phyloP scores from a whole-genome alignment of 1,140 invertebrate genomes.

The Drosophila suzukii region DNA sequence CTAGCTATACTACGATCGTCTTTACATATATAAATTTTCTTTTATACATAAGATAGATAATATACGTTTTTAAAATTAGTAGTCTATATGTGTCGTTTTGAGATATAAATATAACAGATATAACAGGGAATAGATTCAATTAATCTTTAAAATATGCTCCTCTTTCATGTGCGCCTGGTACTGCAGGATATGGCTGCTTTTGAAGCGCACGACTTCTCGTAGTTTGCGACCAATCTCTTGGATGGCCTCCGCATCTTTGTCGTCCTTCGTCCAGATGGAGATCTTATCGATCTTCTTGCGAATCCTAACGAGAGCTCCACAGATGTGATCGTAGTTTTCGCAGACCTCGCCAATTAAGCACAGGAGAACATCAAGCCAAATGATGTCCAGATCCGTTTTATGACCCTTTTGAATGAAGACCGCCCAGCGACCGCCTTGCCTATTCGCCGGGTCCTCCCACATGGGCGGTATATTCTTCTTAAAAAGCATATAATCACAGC shows the following conservation, averaged over 20 bases:
- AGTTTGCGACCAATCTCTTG: background rate
- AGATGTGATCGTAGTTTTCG: slow-evolving; percentile 4
- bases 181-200: background rate
- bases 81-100: too few relatives aligned
- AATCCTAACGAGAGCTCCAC: background rate
- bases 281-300: background rate
- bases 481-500: slow-evolving; percentile 2
- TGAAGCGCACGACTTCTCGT: background rate
- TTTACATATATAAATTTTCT: too few relatives aligned
- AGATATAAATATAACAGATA: too few relatives aligned
- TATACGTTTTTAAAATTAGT: too few relatives aligned
- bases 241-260: background rate
- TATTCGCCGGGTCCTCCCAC: slow-evolving; percentile 5
- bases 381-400: background rate
- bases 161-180: background rate
- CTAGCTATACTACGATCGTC: too few relatives aligned
- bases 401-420: fast-evolving
- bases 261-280: background rate
- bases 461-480: background rate
- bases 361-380: slow-evolving; percentile 1
- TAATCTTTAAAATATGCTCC: background rate
- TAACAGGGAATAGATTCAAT: background rate
- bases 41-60: too few relatives aligned
- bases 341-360: slow-evolving; percentile 7
- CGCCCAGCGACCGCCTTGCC: background rate